Base-by-base conservation (phyloP, 2,113 vertebrate genomes). In the Epinephelus lanceolatus region DNA sequence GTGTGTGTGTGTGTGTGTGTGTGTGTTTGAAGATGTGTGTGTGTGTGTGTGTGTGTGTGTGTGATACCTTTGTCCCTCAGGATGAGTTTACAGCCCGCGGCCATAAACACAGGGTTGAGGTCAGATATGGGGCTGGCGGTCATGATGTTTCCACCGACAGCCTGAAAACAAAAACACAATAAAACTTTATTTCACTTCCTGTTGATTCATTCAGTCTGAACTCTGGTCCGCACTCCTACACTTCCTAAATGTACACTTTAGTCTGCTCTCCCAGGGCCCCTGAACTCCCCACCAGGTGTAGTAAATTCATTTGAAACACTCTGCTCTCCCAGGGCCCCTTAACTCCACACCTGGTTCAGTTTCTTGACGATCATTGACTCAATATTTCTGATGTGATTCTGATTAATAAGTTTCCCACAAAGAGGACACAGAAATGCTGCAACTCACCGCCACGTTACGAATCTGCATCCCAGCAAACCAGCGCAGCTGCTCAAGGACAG, bases 51-150 rank as follows among this genome's bases (percentile, higher is more conserved):
- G 47, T 49, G 59, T 37, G 14, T 45, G 51, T 55, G 42, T 55
- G 56, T 57, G 84, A 92, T 79, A 99, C 98, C 96, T 88, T 90
- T 95, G 87, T 97, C 97, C 80, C 95, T n/a, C 33, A 99, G 89
- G 12, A 95, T 97, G 76, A 99, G 89, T 79, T 93, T 97, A 86
- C 96, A 95, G 71, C 94, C 89, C 0, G 96, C 95, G 13, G 97
- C 97, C 97, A 99, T 98, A 73, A 99, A 96, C 18, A 99, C 96
- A 0, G 98, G 98, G 91, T 99, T 99, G 83, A 99, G 96, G 90
- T 99, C 98, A 18, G 98, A 99, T 83, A 99, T 99, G 42, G 98
- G 98, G 73, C 98, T 99, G n/a, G 98, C 98, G 0, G 96, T 99
- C 95, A 99, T 98, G 91, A 99, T 97, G 91, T 99, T 99, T 13